These are phyloP conservation scores for Actinostola sp. DNA, from an alignment of 92 coral and sea anemone species.

Conservation along the genomic window DNA sequence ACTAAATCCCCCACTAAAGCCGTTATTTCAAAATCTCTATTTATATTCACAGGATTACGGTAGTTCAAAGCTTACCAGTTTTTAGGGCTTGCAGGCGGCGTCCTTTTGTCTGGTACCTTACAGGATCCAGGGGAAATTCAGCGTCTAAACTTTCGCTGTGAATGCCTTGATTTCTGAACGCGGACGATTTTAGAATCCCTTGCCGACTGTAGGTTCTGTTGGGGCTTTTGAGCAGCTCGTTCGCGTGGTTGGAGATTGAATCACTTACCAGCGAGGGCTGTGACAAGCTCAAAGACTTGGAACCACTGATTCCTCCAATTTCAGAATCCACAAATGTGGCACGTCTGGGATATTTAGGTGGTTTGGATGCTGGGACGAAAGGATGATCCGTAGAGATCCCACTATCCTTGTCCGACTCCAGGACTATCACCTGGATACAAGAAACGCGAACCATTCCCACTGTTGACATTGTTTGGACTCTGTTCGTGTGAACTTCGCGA, in stretches of 20 bases:
- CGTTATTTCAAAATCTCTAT: conserved; percentile 18
- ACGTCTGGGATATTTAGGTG: conserved; percentile 41
- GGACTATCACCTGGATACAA: conserved; percentile 85
- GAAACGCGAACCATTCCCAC: conserved; percentile 39
- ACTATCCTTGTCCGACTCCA: conserved; percentile 90
- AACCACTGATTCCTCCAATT: neutral
- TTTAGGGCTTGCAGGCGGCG: conserved; percentile 12
- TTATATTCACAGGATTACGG: too few species aligned
- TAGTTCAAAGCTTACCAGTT: conserved; percentile 19
- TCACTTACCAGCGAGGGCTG: conserved; percentile 33
- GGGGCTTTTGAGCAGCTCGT: conserved; percentile 1
- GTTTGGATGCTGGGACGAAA: conserved; percentile 38
- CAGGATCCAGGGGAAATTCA: conserved; percentile 11
- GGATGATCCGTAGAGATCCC: conserved; percentile 87
- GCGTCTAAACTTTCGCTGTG: conserved; percentile 68
- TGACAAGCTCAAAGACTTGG: conserved; percentile 71
- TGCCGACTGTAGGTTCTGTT: conserved; percentile 53
- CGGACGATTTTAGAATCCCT: conserved; percentile 85
- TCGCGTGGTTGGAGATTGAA: conserved; percentile 23
- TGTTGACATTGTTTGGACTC: conserved; percentile 37
- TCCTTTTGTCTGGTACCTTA: neutral
- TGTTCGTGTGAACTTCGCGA: conserved; percentile 58
- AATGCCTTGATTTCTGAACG: conserved; percentile 85
- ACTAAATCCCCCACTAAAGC: neutral
- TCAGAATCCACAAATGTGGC: conserved; percentile 31